Evolutionary conservation across 2,888 invertebrate genomes (phyloP), one percentile per base, ranked within the genome.

Genomic region (Tachina lurida): DNA sequence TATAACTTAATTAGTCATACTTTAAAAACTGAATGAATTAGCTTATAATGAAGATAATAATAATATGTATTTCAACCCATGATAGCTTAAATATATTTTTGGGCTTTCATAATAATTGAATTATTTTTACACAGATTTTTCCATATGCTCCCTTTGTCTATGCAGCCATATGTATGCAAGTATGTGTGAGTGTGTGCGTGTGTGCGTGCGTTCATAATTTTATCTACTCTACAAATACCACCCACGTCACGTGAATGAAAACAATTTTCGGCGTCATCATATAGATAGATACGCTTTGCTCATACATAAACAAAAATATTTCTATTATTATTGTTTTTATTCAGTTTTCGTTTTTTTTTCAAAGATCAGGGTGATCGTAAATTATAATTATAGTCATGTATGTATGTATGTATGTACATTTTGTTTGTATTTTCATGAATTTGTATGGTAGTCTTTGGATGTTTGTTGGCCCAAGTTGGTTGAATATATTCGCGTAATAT

Each of bases 291-390:
- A 31, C 63, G 15, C 39, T 49, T 47, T 12, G 17, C 39, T 43
- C 62, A 19, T 17, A n/a, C 31, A 63, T n/a, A 19, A 39, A 74
- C 52, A 22, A 70, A 78, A 58, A 68, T 68, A 45, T 63, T 70
- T 70, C 22, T 68, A 60, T 78, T 68, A 41, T 77, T 60, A 58
- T n/a, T 63, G 10, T 63, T 41, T 19, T 45, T 31, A 10, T 47
- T 65, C 15, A 45, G 12, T 71, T 73, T 73, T 13, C 9, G 45
- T 71, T 47, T 1, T 3, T 31, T 71, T 47, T 71, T 71, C 77
- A 76, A 84, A 84, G 81, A 81, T 84, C 84, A 84, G 77, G 84
- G 84, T 81, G 77, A 77, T 77, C 76, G 63, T 84, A 77, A 84
- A 54, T 73, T 56, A 73, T 73, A 73, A 76, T 73, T 52, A 60